Conservation (phyloP, 2,888 invertebrate species). For the Drosophila buzzatii region DNA sequence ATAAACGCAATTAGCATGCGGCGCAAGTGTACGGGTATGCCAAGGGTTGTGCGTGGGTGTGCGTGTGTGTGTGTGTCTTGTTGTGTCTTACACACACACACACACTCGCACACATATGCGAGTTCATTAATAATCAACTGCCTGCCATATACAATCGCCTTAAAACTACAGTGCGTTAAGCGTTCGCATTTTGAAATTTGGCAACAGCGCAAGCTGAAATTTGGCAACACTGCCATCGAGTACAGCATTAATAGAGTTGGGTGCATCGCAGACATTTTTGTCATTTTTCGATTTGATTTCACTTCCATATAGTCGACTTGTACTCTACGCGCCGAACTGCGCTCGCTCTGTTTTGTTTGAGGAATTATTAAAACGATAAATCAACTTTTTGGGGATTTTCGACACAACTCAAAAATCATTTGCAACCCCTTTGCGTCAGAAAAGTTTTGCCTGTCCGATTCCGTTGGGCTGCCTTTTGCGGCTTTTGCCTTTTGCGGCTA, state of each 20-base stretch:
- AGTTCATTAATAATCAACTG: constrained; percentile 57
- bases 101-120: constrained; percentile 23
- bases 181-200: constrained; percentile 30
- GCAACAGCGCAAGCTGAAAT: constrained; percentile 52
- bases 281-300: constrained; percentile 67
- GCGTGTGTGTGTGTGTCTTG: constrained; percentile 25
- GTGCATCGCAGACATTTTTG: constrained; percentile 56
- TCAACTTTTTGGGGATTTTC: constrained; percentile 81
- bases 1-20: constrained; percentile 77
- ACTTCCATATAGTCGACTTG: constrained; percentile 1
- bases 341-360: constrained; percentile 45
- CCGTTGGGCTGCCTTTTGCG: constrained; percentile 44
- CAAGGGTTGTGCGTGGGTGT: constrained; percentile 48
- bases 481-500: constrained; percentile 15
- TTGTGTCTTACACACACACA: constrained; percentile 9
- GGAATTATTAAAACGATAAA: constrained; percentile 82
- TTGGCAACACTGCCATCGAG: constrained; percentile 52
- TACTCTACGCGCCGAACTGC: constrained; percentile 14
- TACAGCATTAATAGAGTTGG: constrained; percentile 48
- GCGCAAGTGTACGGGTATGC: constrained; percentile 51
- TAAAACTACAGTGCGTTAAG: constrained; percentile 16
- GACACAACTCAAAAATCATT: constrained; percentile 73
- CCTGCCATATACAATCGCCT: constrained; percentile 16
- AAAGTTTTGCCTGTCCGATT: constrained; percentile 61
- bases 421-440: constrained; percentile 72